Evolutionary conservation across 2,113 vertebrate genomes (phyloP), one percentile per base, ranked within the genome.

Genomic region (Tetraodon nigroviridis): DNA sequence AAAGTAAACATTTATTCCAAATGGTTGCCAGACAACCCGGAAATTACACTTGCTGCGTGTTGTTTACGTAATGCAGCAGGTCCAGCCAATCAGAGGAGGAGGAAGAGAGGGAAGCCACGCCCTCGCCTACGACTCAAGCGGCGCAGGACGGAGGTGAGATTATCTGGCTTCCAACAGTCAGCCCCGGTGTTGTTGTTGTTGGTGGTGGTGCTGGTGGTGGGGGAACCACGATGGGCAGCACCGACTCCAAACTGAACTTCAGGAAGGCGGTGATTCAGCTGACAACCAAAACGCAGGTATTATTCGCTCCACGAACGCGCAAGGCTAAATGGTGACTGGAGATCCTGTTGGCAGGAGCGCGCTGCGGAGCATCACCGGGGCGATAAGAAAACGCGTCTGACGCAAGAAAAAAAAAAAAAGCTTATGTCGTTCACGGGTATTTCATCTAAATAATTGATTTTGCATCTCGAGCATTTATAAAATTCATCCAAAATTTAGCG

Each of bases 181-280:
- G 58, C 69, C 64, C 73, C 64, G 51, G 14, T 27, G 6, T 32
- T 48, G 22, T 55, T 20, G 50, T 47, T 61, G 79, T n/a, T n/a
- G n/a, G n/a, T n/a, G n/a, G n/a, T n/a, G n/a, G n/a, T n/a, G n/a
- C n/a, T n/a, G n/a, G n/a, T n/a, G n/a, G n/a, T n/a, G 72, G 58
- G 62, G 50, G 69, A 79, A 79, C 67, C 71, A 84, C 82, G 64
- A 98, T 98, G 96, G 96, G 96, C 62, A 94, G 91, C 84, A 92
- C 92, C 53, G 96, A 98, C 86, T 97, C 95, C 24, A 98, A 97
- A 87, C 89, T 98, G 40, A 95, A 97, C 89, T 98, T 98, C 87
- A 93, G 96, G 86, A 98, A 98, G 85, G 95, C 96, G 37, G 96
- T 98, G 74, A 98, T 98, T 79, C 96, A 98, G 87, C 93, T 98